These are phyloP conservation scores for Tolypeutes matacus DNA, from an alignment of 2,797 vertebrate genomes.

Conservation along the genomic window DNA sequence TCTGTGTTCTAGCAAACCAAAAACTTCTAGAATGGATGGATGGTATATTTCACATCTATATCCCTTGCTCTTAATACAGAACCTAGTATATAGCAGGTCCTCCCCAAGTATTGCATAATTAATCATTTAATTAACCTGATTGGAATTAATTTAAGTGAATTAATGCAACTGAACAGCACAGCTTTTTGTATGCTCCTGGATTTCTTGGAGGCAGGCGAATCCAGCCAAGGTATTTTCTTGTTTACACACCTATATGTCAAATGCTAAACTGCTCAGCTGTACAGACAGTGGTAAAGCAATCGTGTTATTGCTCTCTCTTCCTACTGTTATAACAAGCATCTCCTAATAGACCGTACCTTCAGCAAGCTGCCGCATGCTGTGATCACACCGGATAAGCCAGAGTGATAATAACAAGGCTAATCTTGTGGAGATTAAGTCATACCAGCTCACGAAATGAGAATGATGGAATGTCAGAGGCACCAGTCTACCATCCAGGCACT, in stretches of 20 bases:
- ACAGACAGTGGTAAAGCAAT: background rate
- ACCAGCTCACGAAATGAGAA: background rate
- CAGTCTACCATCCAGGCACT: accelerated
- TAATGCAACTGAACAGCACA: background rate
- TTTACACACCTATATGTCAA: constrained; percentile 56
- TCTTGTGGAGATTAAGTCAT: constrained; percentile 59
- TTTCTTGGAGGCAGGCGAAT: constrained; percentile 32
- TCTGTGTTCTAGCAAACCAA: background rate
- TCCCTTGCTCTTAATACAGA: background rate
- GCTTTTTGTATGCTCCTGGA: background rate
- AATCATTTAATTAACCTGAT: background rate
- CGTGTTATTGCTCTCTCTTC: constrained; percentile 62
- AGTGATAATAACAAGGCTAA: constrained; percentile 28
- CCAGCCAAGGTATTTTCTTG: background rate
- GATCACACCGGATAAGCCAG: constrained; percentile 45
- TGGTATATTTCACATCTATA: background rate
- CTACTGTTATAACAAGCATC: constrained; percentile 69
- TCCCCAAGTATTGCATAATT: background rate
- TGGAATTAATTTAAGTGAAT: background rate
- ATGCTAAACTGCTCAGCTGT: constrained; percentile 51
- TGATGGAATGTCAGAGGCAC: background rate
- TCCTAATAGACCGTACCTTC: constrained; percentile 46
- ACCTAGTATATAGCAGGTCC: background rate
- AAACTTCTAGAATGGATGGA: background rate
- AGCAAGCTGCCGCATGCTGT: constrained; percentile 34